These are phyloP conservation scores for Macrochelys suwanniensis DNA, from an alignment of 2,797 vertebrate genomes.

Conservation along the genomic window DNA sequence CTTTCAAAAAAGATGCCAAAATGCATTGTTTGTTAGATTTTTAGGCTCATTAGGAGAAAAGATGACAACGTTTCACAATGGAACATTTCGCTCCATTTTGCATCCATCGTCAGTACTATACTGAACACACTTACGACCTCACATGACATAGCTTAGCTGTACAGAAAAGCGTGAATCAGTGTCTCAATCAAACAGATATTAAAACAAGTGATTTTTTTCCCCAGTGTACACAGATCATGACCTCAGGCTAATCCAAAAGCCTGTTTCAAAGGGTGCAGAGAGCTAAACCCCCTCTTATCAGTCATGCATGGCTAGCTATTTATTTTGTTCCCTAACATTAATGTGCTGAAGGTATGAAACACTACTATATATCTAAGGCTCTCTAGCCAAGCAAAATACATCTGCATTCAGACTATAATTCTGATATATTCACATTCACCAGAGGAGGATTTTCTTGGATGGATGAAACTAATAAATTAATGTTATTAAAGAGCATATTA, in stretches of 20 bases:
- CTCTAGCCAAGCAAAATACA: slow-evolving; percentile 62
- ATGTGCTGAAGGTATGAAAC: slow-evolving; percentile 66
- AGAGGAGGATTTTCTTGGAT: slow-evolving; percentile 55
- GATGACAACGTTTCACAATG: slow-evolving; percentile 84
- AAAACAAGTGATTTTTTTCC: slow-evolving; percentile 40
- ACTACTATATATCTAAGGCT: slow-evolving; percentile 53
- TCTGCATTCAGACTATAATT: slow-evolving; percentile 57
- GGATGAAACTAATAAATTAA: slow-evolving; percentile 62
- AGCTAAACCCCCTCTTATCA: slow-evolving; percentile 65
- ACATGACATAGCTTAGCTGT: slow-evolving; percentile 63
- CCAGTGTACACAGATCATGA: slow-evolving; percentile 50
- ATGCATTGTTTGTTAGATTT: slow-evolving; percentile 87
- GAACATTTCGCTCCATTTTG: slow-evolving; percentile 77
- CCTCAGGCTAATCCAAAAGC: slow-evolving; percentile 73
- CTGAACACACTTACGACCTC: slow-evolving; percentile 68
- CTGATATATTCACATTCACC: slow-evolving; percentile 1
- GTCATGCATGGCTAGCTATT: slow-evolving; percentile 74
- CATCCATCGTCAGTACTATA: slow-evolving; percentile 70
- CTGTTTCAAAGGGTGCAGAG: slow-evolving; percentile 60
- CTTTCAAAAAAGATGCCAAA: slow-evolving; percentile 86
- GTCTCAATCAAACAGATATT: slow-evolving; percentile 77
- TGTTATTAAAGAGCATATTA: slow-evolving; percentile 37
- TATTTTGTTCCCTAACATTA: slow-evolving; percentile 76
- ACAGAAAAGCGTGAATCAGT: slow-evolving; percentile 30
- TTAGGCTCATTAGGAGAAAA: slow-evolving; percentile 88